These are phyloP conservation scores for Panthera uncia DNA, from an alignment of 2,113 vertebrate species.

Conservation along the genomic window DNA sequence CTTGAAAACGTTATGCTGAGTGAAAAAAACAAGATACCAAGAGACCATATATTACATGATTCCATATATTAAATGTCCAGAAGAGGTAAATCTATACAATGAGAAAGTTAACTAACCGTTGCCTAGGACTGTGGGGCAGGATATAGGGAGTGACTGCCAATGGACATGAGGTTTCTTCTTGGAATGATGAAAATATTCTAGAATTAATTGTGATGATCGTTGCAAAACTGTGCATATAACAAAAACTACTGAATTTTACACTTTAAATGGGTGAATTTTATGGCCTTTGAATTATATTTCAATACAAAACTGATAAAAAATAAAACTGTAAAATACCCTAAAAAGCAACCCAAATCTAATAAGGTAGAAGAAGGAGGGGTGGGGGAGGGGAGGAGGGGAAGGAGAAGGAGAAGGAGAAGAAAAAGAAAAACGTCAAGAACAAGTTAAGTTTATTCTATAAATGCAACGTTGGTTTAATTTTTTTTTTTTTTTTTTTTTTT, in stretches of 20 bases:
- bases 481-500: no score
- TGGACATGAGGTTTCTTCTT: not conserved
- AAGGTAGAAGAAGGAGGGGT: not conserved
- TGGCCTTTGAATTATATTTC: not conserved
- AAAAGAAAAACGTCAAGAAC: not conserved
- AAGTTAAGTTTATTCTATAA: not conserved
- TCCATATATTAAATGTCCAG: not conserved
- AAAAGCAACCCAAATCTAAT: not conserved
- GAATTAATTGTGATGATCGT: not conserved
- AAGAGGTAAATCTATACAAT: not conserved
- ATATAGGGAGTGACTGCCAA: not conserved
- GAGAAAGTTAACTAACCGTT: not conserved
- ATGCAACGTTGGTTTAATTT: not conserved
- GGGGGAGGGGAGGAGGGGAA: not conserved
- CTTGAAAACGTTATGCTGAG: not conserved
- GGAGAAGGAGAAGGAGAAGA: not conserved
- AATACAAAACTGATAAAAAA: not conserved
- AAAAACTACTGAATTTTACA: not conserved
- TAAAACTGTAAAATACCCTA: not conserved
- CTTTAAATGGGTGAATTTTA: not conserved
- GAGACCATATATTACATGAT: not conserved
- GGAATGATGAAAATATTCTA: not conserved
- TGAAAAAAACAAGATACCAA: not conserved
- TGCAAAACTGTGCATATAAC: not conserved
- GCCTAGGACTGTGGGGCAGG: not conserved